Base-by-base conservation (phyloP, 2,888 invertebrate genomes). In the Tortricodes alternella region DNA sequence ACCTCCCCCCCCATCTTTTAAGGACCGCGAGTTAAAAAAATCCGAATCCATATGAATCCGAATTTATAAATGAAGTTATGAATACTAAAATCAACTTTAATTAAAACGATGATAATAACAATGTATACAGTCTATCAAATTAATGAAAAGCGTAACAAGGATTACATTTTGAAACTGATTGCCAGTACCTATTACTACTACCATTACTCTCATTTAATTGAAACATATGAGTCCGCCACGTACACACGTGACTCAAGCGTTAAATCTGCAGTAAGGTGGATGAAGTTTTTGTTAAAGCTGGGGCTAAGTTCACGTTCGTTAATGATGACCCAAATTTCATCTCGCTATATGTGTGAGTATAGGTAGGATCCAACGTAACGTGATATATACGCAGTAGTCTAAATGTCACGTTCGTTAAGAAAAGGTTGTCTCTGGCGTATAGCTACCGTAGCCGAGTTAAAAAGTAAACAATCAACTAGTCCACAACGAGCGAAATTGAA, bases 381-480 rank as follows among this genome's bases (percentile, higher is more conserved):
- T 43, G 24, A 16, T 27, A 67, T 70, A 63, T 69, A 29, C 62
- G 49, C 55, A 61, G 65, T 71, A 70, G 71, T 75, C 76, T 74
- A 78, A 82, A 83, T 80, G 80, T 75, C 76, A 78, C 55, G 64
- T 70, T 80, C 72, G 74, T 82, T 80, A 81, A 59, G 61, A 58
- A 65, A 71, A 73, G 67, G 68, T 72, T 65, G 60, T 55, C 61
- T 59, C 38, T 57, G 57, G 35, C 34, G n/a, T 13, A n/a, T 41
- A 34, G 41, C 41, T 32, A n/a, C n/a, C n/a, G 41, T 29, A 27
- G 38, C 6, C 18, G 35, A 39, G 46, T 46, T 43, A 61, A 65
- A 65, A 49, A 53, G 48, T 35, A 62, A 66, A 64, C 59, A 61
- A 58, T 29, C 53, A 24, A 34, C 46, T 35, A 48, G 38, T 48